These are phyloP conservation scores for Prionailurus bengalensis DNA, from an alignment of 2,113 vertebrate species.

Conservation along the genomic window DNA sequence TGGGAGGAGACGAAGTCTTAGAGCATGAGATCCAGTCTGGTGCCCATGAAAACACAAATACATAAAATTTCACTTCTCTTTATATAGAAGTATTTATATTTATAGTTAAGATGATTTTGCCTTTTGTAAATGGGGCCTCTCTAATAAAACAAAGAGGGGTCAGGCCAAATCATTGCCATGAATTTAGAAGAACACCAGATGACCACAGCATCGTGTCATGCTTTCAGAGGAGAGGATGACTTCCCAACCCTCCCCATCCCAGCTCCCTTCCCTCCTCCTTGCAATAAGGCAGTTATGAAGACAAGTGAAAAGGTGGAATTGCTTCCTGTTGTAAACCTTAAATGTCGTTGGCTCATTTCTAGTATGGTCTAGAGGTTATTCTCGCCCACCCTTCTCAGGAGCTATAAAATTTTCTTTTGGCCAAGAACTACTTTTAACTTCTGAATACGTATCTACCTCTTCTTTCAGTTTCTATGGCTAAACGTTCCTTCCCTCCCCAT, in stretches of 20 bases:
- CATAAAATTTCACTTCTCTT: constrained; percentile 4
- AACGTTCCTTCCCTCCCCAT: not conserved
- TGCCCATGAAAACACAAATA: not conserved
- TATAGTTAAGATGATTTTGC: not conserved
- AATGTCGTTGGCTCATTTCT: not conserved
- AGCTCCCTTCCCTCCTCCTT: not conserved
- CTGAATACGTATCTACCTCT: not conserved
- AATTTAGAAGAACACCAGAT: not conserved
- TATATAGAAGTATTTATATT: not conserved
- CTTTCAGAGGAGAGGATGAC: not conserved
- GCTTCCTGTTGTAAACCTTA: not conserved
- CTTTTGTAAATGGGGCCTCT: not conserved
- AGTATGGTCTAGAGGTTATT: not conserved
- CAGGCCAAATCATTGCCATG: not conserved
- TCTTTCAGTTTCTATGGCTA: not conserved
- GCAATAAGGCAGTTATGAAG: not conserved
- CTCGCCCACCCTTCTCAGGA: not conserved
- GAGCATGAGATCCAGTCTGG: not conserved
- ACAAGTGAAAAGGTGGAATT: not conserved
- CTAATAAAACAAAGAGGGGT: constrained; percentile 31
- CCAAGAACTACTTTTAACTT: not conserved
- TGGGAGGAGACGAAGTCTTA: not conserved
- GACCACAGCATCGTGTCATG: accelerated
- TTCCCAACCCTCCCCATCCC: not conserved
- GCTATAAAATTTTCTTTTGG: not conserved